Evolutionary conservation across 2,797 vertebrate genomes (phyloP).

Genomic region (Pseudocheirus occidentalis): DNA sequence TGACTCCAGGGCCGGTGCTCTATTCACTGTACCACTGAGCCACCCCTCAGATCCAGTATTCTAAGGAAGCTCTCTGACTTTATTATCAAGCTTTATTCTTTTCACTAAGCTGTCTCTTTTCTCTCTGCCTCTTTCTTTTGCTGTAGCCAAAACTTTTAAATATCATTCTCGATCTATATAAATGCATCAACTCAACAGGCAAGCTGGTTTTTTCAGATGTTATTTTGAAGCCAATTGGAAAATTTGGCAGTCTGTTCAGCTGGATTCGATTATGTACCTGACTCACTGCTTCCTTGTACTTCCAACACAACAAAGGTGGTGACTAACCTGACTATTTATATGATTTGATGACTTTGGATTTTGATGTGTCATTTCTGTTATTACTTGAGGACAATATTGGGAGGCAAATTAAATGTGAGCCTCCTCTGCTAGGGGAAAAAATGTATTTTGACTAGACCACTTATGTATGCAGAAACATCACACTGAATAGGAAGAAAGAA

Average conservation of each 20-base stretch:
- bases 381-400: slow-evolving; percentile 44
- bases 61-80: not conserved
- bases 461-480: slow-evolving; percentile 71
- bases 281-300: slow-evolving; percentile 41
- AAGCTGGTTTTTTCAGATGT: slow-evolving; percentile 11
- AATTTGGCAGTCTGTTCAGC: not conserved
- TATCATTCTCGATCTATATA: not conserved
- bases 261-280: not conserved
- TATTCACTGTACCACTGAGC: too few species aligned
- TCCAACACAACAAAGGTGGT: slow-evolving; percentile 49
- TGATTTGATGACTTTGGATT: slow-evolving; percentile 60
- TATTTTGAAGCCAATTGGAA: not conserved
- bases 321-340: slow-evolving; percentile 46
- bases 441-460: slow-evolving; percentile 9
- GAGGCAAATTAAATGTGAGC: not conserved
- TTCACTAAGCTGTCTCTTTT: not conserved
- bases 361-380: slow-evolving; percentile 38
- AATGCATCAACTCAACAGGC: slow-evolving; percentile 11
- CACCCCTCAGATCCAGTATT: not conserved
- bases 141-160: slow-evolving; percentile 5
- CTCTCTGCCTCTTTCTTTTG: not conserved
- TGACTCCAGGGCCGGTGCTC: too few species aligned
- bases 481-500: slow-evolving; percentile 67
- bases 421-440: slow-evolving; percentile 13
- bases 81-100: not conserved